Conservation (phyloP, 2,113 vertebrate species). For the Astur gentilis region DNA sequence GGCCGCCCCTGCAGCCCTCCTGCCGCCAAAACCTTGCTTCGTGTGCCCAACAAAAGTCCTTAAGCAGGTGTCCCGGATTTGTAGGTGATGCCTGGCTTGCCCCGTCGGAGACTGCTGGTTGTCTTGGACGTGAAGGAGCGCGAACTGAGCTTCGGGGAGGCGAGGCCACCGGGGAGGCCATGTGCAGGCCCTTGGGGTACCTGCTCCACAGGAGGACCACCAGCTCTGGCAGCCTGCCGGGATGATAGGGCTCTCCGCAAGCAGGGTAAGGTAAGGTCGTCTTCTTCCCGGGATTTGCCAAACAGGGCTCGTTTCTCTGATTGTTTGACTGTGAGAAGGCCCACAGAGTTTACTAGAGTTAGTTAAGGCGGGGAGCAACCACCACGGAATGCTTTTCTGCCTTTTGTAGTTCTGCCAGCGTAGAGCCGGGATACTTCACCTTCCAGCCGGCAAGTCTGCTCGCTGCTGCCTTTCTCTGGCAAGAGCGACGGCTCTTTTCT, state of each 20-base stretch:
- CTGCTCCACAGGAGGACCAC: too few species aligned
- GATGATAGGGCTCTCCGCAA: rapidly evolving
- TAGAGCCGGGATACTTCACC: neutral
- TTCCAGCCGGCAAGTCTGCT: neutral
- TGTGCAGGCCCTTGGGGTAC: neutral
- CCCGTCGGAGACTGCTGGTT: too few species aligned
- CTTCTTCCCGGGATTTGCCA: neutral
- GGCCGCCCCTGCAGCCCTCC: neutral
- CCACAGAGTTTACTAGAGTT: neutral
- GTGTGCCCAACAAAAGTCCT: rapidly evolving
- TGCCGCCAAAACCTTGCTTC: neutral
- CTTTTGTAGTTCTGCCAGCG: neutral
- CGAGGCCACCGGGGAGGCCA: rapidly evolving
- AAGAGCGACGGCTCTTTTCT: neutral
- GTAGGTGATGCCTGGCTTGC: neutral
- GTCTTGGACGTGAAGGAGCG: rapidly evolving
- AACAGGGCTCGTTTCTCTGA: neutral
- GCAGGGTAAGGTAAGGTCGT: neutral
- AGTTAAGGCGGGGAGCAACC: neutral
- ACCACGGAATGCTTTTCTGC: neutral
- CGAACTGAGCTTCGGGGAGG: neutral
- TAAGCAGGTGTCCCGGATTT: rapidly evolving
- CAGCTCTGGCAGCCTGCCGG: rapidly evolving
- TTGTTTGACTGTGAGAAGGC: too few species aligned
- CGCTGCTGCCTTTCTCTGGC: neutral